Percentiles rank a stretch among this genome's conserved stretches.
phyloP scores from a whole-genome alignment of 2,888 invertebrate species.

The Epistrophe eligans region DNA sequence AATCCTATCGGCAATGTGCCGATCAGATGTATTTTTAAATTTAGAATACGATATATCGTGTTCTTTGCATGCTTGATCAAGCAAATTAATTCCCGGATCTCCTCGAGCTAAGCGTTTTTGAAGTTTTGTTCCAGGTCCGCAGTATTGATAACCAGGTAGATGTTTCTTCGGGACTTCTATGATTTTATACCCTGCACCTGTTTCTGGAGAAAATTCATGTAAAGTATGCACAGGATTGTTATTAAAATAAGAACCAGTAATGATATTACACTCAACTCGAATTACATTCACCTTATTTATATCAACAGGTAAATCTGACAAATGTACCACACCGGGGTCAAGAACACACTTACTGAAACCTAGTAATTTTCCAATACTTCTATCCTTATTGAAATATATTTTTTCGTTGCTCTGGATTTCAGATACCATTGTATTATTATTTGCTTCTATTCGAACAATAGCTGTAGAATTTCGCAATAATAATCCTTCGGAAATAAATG shows the following conservation, averaged over 20 bases:
- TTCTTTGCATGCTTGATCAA: too few species aligned
- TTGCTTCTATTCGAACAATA: constrained; percentile 14
- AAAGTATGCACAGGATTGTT: constrained; percentile 79
- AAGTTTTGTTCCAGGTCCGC: not conserved
- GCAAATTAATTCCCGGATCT: not conserved
- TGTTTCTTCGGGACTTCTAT: not conserved
- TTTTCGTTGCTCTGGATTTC: constrained; percentile 18
- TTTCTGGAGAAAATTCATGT: constrained; percentile 80
- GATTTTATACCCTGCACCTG: constrained; percentile 79
- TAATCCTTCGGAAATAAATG: not conserved
- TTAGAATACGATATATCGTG: not conserved
- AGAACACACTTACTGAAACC: not conserved
- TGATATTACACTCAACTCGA: constrained; percentile 70
- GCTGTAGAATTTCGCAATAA: not conserved
- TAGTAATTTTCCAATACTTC: constrained; percentile 27
- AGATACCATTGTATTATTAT: constrained; percentile 34
- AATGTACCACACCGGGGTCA: not conserved
- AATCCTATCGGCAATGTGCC: not conserved
- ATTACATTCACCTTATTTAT: constrained; percentile 27
- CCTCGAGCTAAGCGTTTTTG: not conserved
- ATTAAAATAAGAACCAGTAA: constrained; percentile 71
- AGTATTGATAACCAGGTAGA: not conserved
- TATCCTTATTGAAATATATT: constrained; percentile 74
- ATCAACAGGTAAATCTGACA: constrained; percentile 79
- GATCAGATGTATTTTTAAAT: constrained; percentile 1